Evolutionary conservation across 1,140 invertebrate species (phyloP).

Genomic region (Triops longicaudatus): DNA sequence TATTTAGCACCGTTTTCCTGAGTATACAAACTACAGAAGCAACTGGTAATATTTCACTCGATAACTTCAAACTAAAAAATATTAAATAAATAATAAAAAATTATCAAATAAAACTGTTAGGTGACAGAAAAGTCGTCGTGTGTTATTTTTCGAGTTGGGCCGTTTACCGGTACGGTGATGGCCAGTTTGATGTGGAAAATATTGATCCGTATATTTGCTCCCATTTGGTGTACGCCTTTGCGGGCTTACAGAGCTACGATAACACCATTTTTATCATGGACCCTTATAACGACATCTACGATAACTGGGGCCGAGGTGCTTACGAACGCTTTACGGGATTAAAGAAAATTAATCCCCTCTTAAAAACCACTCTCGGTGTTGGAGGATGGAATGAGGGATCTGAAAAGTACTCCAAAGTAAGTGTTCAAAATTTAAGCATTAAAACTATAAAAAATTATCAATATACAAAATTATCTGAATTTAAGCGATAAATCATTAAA

Average conservation of each 20-base stretch:
- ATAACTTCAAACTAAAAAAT: too few species aligned
- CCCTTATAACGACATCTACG: slow-evolving; percentile 50
- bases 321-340: slow-evolving; percentile 49
- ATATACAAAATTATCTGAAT: too few species aligned
- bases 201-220: slow-evolving; percentile 62
- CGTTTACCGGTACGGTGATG: slow-evolving; percentile 52
- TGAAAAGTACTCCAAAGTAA: slow-evolving; percentile 48
- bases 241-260: slow-evolving; percentile 40
- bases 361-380: slow-evolving; percentile 60
- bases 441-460: too few species aligned
- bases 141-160: slow-evolving; percentile 70
- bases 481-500: too few species aligned
- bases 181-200: slow-evolving; percentile 54
- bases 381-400: slow-evolving; percentile 71
- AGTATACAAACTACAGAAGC: too few species aligned
- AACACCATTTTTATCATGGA: slow-evolving; percentile 49
- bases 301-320: slow-evolving; percentile 45
- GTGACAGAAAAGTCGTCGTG: slow-evolving; percentile 44
- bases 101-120: background rate
- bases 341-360: slow-evolving; percentile 51
- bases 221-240: slow-evolving; percentile 63
- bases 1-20: too few species aligned
- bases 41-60: too few species aligned
- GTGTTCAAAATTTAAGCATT: background rate
- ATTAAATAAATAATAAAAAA: too few species aligned